phyloP scores from a whole-genome alignment of 2,113 vertebrate species.

The Solea solea region DNA sequence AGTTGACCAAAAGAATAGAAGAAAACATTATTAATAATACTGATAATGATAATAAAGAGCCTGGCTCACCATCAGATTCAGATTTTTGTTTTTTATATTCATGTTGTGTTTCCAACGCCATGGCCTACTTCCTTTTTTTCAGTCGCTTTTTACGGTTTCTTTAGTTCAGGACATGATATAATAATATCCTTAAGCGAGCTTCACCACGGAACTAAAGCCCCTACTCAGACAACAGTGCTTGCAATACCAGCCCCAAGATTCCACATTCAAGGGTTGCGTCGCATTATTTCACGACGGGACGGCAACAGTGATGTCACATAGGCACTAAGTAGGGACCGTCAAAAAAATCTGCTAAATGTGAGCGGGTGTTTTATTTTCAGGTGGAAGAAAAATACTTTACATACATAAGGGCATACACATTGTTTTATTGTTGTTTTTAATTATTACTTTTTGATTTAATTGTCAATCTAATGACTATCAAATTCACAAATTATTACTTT shows the following conservation, averaged over 20 bases:
- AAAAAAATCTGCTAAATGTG: constrained; percentile 54
- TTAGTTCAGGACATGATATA: constrained; percentile 43
- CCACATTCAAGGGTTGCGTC: constrained; percentile 7
- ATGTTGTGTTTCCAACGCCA: constrained; percentile 48
- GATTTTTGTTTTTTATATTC: constrained; percentile 31
- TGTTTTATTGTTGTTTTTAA: constrained; percentile 71
- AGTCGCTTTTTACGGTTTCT: constrained; percentile 31
- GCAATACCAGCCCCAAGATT: constrained; percentile 31
- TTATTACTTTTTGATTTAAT: constrained; percentile 63
- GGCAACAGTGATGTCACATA: constrained; percentile 55
- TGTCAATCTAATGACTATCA: constrained; percentile 83
- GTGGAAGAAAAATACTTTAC: constrained; percentile 62
- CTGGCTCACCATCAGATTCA: constrained; percentile 30
- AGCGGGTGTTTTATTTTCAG: constrained; percentile 38
- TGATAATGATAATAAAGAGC: constrained; percentile 11
- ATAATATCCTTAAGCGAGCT: constrained; percentile 24
- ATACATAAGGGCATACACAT: constrained; percentile 78
- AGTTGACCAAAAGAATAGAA: constrained; percentile 78
- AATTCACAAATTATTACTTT: constrained; percentile 77
- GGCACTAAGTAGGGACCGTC: constrained; percentile 59
- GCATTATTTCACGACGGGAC: constrained; percentile 23
- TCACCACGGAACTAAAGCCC: constrained; percentile 21
- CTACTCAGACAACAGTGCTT: constrained; percentile 31
- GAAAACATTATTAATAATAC: constrained; percentile 3
- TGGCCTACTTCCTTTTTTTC: constrained; percentile 31